Evolutionary conservation across 2,113 vertebrate species (phyloP).

Genomic region (Malurus melanocephalus): DNA sequence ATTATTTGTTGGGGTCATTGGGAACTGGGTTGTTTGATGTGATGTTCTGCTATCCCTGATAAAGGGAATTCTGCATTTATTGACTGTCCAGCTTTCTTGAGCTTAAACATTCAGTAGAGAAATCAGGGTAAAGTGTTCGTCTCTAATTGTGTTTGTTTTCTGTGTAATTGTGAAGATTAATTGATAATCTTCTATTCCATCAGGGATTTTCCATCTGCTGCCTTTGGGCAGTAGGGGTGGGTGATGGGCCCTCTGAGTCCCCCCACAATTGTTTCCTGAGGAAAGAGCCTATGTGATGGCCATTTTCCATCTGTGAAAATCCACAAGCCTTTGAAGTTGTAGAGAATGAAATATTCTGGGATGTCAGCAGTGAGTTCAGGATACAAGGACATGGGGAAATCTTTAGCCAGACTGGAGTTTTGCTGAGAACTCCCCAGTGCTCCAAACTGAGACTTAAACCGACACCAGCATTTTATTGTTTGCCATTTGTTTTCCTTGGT

Average conservation of each 20-base stretch:
- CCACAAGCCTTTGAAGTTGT: neutral
- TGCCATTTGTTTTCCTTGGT: neutral
- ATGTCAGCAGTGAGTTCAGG: neutral
- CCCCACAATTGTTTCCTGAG: neutral
- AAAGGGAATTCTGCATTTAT: neutral
- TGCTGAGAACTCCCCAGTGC: neutral
- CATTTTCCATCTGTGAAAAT: neutral
- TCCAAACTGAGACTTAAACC: neutral
- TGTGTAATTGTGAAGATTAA: neutral
- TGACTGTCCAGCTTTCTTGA: neutral
- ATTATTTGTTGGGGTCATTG: neutral
- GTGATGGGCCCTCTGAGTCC: neutral
- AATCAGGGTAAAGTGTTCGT: neutral
- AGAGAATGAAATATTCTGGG: neutral
- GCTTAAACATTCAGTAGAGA: neutral
- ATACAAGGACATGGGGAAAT: neutral
- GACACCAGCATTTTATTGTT: neutral
- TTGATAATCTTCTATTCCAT: rapidly evolving
- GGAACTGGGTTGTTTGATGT: neutral
- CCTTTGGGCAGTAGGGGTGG: neutral
- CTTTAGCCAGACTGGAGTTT: neutral
- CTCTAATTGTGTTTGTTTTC: neutral
- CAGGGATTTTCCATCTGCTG: neutral
- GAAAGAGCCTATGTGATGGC: neutral
- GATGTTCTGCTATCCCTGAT: neutral